phyloP scores from a whole-genome alignment of 2,797 vertebrate genomes.

The Macrochelys suwanniensis region DNA sequence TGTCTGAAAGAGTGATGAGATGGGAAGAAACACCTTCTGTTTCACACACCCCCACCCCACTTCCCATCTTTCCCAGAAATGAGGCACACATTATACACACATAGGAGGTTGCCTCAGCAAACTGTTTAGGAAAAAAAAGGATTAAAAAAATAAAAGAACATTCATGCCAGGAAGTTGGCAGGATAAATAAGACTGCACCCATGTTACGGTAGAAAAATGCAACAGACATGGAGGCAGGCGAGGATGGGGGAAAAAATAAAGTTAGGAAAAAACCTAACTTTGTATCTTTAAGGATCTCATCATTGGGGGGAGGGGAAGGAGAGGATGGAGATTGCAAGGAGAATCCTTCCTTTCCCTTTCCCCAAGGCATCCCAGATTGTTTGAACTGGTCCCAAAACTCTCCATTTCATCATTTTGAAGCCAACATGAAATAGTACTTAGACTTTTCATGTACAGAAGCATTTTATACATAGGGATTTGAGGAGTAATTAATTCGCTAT shows the following conservation, averaged over 20 bases:
- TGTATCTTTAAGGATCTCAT: background rate
- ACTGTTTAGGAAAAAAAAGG: background rate
- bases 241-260: background rate
- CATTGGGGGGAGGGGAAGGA: background rate
- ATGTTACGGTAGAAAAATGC: slow-evolving; percentile 20
- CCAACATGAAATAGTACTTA: slow-evolving; percentile 24
- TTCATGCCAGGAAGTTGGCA: slow-evolving; percentile 7
- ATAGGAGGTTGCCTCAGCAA: background rate
- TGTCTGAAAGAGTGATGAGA: background rate
- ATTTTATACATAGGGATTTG: background rate
- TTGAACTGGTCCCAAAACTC: slow-evolving; percentile 47
- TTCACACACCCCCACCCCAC: background rate
- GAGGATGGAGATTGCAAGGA: background rate
- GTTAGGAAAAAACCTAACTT: background rate
- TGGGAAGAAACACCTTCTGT: background rate
- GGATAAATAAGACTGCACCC: background rate
- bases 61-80: background rate
- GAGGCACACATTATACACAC: background rate
- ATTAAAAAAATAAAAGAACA: background rate
- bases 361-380: slow-evolving; percentile 15
- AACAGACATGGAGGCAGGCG: slow-evolving; percentile 18
- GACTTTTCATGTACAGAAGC: slow-evolving; percentile 24
- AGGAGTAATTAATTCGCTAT: background rate
- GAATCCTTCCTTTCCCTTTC: slow-evolving; percentile 11
- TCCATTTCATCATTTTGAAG: slow-evolving; percentile 35